Evolutionary conservation across 2,113 vertebrate genomes (phyloP).

Genomic region (Edolisoma coerulescens): DNA sequence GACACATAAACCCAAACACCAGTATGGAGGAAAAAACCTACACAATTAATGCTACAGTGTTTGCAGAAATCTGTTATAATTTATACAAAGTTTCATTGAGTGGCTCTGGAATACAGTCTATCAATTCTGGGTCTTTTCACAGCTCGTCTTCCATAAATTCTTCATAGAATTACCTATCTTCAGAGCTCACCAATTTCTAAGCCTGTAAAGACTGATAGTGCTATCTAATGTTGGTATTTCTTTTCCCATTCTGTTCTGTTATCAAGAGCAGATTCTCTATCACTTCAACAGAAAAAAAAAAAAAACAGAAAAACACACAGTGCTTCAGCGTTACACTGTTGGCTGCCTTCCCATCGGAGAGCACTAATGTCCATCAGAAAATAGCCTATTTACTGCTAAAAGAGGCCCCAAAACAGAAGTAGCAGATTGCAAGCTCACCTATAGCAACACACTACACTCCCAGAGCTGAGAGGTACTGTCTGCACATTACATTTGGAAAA

Average conservation of each 20-base stretch:
- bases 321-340: fast-evolving
- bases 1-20: background rate
- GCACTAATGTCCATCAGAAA: background rate
- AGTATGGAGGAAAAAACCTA: background rate
- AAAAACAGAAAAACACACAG: background rate
- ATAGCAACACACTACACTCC: background rate
- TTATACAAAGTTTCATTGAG: background rate
- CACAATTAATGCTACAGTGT: background rate
- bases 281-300: background rate
- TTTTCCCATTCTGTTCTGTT: background rate
- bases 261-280: background rate
- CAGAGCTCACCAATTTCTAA: background rate
- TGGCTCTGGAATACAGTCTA: background rate
- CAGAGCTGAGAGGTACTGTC: background rate
- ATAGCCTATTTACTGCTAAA: background rate
- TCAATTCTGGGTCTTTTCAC: background rate
- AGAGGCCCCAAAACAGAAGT: background rate
- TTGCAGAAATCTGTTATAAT: background rate
- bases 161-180: background rate
- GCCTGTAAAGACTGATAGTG: background rate
- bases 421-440: background rate
- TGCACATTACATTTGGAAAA: background rate
- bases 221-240: background rate
- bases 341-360: fast-evolving
- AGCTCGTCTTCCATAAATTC: background rate